These are phyloP conservation scores for Matsumurasca onukii DNA, from an alignment of 1,140 invertebrate species.

Conservation along the genomic window DNA sequence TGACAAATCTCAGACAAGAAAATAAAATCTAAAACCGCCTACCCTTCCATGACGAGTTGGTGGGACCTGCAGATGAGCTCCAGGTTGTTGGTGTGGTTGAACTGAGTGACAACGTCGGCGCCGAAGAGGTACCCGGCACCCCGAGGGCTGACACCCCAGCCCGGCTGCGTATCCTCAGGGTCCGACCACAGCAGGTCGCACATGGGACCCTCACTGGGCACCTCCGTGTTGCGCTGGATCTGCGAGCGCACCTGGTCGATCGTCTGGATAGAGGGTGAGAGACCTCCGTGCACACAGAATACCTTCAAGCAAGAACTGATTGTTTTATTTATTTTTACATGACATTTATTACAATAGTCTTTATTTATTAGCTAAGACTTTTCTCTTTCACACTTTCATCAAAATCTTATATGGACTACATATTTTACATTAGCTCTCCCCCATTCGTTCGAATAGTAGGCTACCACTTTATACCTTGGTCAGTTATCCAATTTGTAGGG, in stretches of 20 bases:
- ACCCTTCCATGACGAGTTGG: constrained; percentile 99
- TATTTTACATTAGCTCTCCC: too few relatives aligned
- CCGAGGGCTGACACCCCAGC: constrained; percentile 94
- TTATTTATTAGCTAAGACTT: too few relatives aligned
- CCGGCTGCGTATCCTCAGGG: constrained; percentile 88
- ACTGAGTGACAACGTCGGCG: constrained; percentile 93
- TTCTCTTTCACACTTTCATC: too few relatives aligned
- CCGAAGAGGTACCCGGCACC: constrained; percentile 98
- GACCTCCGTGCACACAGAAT: constrained; percentile 99
- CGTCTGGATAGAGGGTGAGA: constrained; percentile 97
- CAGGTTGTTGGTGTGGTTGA: constrained; percentile 94
- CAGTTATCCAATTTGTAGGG: too few relatives aligned
- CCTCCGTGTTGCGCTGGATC: constrained; percentile 99
- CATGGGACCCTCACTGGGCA: constrained; percentile 99
- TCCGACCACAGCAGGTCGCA: constrained; percentile 99
- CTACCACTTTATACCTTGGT: too few relatives aligned
- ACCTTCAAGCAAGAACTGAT: too few relatives aligned
- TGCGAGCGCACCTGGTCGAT: constrained; percentile 96
- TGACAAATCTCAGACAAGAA: too few relatives aligned
- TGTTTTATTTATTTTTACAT: too few relatives aligned
- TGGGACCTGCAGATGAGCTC: constrained; percentile 99
- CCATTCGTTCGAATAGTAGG: too few relatives aligned
- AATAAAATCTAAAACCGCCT: too few relatives aligned
- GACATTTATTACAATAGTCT: too few relatives aligned
- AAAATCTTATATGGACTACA: too few relatives aligned